phyloP scores from a whole-genome alignment of 2,113 vertebrate genomes.

The Eurystomus gularis region DNA sequence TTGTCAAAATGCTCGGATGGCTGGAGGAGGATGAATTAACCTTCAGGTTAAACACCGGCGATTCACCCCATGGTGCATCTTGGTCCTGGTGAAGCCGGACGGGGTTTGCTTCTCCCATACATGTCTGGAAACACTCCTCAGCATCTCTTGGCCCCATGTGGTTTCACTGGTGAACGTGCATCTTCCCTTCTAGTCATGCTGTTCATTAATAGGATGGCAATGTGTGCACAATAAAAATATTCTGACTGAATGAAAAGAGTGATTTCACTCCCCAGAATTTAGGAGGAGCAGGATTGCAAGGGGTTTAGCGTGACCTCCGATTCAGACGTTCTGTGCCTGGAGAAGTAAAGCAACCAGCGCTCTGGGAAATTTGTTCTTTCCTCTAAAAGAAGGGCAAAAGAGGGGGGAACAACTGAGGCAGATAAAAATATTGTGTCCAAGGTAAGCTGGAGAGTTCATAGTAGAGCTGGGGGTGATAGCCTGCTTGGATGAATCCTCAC shows the following conservation, averaged over 20 bases:
- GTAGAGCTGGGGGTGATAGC: neutral
- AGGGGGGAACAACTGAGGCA: neutral
- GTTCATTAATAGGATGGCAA: neutral
- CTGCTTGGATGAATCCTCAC: neutral
- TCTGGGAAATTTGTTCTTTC: no score
- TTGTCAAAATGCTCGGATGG: accelerated
- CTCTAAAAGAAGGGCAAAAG: neutral
- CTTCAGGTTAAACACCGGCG: neutral
- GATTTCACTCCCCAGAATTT: neutral
- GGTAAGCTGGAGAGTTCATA: neutral
- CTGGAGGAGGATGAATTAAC: neutral
- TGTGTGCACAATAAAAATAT: neutral
- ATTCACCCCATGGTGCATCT: neutral
- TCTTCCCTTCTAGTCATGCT: neutral
- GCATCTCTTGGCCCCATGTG: no score
- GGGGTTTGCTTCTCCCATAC: neutral
- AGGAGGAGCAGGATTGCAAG: neutral
- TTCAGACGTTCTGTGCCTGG: neutral
- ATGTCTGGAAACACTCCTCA: neutral
- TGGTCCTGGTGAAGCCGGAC: accelerated
- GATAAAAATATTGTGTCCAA: neutral
- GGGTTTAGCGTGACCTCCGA: neutral
- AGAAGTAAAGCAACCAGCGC: neutral
- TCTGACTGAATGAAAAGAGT: neutral
- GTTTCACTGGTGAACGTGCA: neutral